Evolutionary conservation across 1,140 invertebrate genomes (phyloP), one percentile per base, ranked within the genome.

Genomic region (Sycophaga agraensis): DNA sequence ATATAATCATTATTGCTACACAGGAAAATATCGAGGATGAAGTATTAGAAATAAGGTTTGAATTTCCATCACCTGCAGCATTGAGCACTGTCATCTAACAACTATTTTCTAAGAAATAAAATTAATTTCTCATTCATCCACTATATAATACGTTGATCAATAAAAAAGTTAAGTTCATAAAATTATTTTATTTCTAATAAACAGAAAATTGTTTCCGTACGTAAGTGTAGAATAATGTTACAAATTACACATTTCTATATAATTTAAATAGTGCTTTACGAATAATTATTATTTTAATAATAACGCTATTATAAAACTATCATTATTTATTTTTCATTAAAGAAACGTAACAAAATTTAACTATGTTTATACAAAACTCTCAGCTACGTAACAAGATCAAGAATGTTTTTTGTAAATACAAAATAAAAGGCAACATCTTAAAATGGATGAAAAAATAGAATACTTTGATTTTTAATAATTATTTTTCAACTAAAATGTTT

Each of bases 1-100:
- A 68, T 69, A 69, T 64, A 68, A 72, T 69, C 28, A 5, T 28
- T 67, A 70, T 66, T 53, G 59, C 59, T 73, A 73, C 70, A 75
- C 66, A 69, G 67, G 64, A 71, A 66, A 67, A 72, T 74, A 73
- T 58, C 43, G 49, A 58, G 45, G 56, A 49, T 49, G 42, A 35
- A 46, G 37, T 28, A 42, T 48, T 48, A 34, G 26, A 56, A 45
- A 34, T 37, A 51, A 51, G 6, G 2, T 43, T 56, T 34, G 24
- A 54, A 54, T 46, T 8, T n/a, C 45, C 28, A 46, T n/a, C 14
- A 19, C 37, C 17, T 22, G 24, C 1, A 56, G n/a, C 31, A n/a
- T 35, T 46, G 28, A 56, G 54, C 42, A 56, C 31, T 34, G 9
- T 46, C 7, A 6, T 11, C 9, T 45, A 1, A 45, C 16, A n/a